Conservation (phyloP, 2,888 invertebrate species). For the Stenurella melanura region DNA sequence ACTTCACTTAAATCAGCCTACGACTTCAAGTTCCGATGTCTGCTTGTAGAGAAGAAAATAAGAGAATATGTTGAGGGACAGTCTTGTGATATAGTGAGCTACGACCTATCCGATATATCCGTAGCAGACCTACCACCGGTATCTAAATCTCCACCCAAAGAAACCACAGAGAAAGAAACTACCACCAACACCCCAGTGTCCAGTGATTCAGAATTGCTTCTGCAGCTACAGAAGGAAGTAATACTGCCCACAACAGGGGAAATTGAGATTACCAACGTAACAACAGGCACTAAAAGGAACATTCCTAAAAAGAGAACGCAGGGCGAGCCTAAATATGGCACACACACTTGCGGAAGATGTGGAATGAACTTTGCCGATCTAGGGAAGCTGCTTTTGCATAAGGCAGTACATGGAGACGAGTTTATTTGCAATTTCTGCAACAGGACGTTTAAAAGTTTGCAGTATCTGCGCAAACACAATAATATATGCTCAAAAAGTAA, state of each 20-base stretch:
- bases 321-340: conserved; percentile 16
- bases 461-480: conserved; percentile 61
- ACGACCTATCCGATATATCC: conserved; percentile 57
- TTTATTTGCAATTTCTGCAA: conserved; percentile 63
- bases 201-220: conserved; percentile 42
- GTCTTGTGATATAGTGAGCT: conserved; percentile 51
- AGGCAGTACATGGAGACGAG: conserved; percentile 56
- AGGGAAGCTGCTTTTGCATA: conserved; percentile 54
- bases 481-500: conserved; percentile 61
- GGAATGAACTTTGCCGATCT: conserved; percentile 53
- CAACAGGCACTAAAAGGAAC: conserved; percentile 12
- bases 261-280: conserved; percentile 54
- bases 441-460: conserved; percentile 59
- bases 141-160: conserved; percentile 36
- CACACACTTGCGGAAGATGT: conserved; percentile 50
- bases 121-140: conserved; percentile 53
- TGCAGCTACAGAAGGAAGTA: conserved; percentile 50
- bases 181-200: conserved; percentile 9
- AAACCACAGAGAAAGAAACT: conserved; percentile 19
- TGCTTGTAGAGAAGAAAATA: conserved; percentile 63
- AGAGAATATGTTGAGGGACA: conserved; percentile 60
- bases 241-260: conserved; percentile 46
- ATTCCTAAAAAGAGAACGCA: background rate
- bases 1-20: conserved; percentile 60
- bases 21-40: conserved; percentile 62